phyloP scores from a whole-genome alignment of 2,113 vertebrate species.

The Ailuropoda melanoleuca region DNA sequence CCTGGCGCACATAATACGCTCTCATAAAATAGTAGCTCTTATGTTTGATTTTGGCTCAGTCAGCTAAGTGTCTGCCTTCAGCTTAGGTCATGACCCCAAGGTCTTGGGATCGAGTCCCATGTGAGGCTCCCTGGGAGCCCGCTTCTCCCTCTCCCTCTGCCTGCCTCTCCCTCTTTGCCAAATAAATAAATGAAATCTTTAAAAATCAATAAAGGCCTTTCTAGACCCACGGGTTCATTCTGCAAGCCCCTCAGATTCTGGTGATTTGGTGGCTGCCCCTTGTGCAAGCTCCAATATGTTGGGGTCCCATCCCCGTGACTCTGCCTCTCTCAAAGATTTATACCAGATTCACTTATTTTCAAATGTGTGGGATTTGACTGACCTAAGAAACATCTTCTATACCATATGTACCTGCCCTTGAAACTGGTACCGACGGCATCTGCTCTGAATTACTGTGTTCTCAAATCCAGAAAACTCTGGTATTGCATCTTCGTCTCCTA shows the following conservation, averaged over 20 bases:
- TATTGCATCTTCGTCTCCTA: background rate
- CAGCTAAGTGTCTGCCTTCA: background rate
- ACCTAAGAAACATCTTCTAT: background rate
- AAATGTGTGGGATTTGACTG: background rate
- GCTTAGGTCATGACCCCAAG: background rate
- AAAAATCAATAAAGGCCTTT: constrained; percentile 1
- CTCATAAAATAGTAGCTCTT: constrained; percentile 3
- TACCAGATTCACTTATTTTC: constrained; percentile 30
- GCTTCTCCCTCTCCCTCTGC: background rate
- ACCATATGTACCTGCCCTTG: background rate
- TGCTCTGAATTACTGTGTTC: constrained; percentile 54
- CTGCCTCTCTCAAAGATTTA: background rate
- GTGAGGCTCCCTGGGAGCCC: background rate
- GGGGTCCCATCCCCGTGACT: background rate
- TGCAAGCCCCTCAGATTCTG: background rate
- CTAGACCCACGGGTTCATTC: background rate
- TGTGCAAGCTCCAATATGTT: background rate
- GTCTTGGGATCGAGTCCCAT: background rate
- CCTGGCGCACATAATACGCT: background rate
- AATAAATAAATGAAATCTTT: background rate
- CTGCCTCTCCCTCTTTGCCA: too few species aligned
- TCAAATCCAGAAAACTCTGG: constrained; percentile 17
- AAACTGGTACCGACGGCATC: background rate
- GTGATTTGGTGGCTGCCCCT: background rate
- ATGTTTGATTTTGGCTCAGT: background rate